Base-by-base conservation (phyloP, 2,888 invertebrate species). In the Apotomis capreana region DNA sequence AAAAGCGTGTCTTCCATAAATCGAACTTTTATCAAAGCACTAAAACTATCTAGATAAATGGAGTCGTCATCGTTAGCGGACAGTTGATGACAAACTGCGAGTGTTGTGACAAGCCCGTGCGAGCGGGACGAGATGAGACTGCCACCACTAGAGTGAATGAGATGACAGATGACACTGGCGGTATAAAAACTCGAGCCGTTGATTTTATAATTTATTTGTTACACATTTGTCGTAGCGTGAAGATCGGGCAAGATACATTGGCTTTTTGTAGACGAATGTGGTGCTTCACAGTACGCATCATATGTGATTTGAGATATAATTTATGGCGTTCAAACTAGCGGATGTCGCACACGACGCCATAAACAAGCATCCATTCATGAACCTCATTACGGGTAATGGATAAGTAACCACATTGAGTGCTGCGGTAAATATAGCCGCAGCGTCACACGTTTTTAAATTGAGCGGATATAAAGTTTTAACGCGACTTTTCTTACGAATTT, bases 141-240 rank as follows among this genome's bases (percentile, higher is more conserved):
- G 74, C 74, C 71, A 70, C 63, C 70, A 75, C 69, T 62, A 70
- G 88, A 69, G 78, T 46, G 82, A 90, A 77, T 75, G 80, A 78
- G 88, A 89, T 75, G 75, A 78, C 78, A 75, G 74, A 78, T 80
- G 81, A 84, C 85, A 83, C 84, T 82, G 82, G 85, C 85, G 77
- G 85, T 88, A 90, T 91, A 92, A 93, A 92, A 93, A 92, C 87
- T 78, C 83, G 79, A 84, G 83, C 87, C 87, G 91, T 92, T 92
- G 92, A 92, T 92, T 92, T 92, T 87, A 92, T 92, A 93, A 93
- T 93, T 93, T 93, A 93, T 93, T 91, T 92, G 92, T 92, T 89
- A 92, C 92, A 92, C 91, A 92, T 93, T 92, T 92, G 92, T 92
- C 92, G 92, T 92, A 88, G 89, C 93, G 91, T 92, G 92, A 92